Percentiles rank a stretch among this genome's conserved stretches.
Evolutionary conservation across 2,888 invertebrate genomes (phyloP).

Genomic region (Acronicta psi): DNA sequence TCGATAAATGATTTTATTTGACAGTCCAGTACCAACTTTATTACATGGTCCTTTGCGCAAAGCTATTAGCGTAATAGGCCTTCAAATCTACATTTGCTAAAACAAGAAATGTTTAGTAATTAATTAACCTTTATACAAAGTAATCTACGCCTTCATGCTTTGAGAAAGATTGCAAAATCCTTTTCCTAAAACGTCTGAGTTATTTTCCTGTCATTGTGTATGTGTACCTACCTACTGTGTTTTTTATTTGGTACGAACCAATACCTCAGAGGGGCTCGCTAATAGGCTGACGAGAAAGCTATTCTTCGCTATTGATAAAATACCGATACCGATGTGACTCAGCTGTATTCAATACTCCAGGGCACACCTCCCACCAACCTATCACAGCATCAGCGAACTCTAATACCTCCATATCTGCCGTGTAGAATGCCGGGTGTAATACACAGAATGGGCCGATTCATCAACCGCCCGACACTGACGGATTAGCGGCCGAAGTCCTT

Average conservation of each 20-base stretch:
- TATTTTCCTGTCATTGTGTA: not conserved
- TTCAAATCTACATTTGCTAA: no score
- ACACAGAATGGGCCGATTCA: conserved; percentile 72
- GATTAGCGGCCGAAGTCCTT: conserved; percentile 65
- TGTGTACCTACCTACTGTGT: no score
- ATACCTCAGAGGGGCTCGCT: not conserved
- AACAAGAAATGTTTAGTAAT: no score
- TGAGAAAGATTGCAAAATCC: conserved; percentile 28
- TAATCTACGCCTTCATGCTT: conserved; percentile 24
- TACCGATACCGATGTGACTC: not conserved
- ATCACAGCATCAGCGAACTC: conserved; percentile 40
- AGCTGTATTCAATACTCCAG: conserved; percentile 9
- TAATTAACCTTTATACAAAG: no score
- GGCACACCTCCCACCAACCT: conserved; percentile 24
- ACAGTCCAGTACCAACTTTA: no score
- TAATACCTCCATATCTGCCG: conserved; percentile 29
- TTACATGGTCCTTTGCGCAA: no score
- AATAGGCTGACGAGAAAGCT: conserved; percentile 1
- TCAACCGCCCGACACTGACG: conserved; percentile 79
- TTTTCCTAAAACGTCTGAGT: conserved; percentile 18
- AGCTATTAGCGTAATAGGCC: no score
- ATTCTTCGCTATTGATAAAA: conserved; percentile 18
- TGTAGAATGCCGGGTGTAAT: conserved; percentile 52
- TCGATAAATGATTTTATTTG: no score
- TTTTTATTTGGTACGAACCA: not conserved